These are phyloP conservation scores for Phoebastria nigripes DNA, from an alignment of 2,797 vertebrate genomes.

Conservation along the genomic window DNA sequence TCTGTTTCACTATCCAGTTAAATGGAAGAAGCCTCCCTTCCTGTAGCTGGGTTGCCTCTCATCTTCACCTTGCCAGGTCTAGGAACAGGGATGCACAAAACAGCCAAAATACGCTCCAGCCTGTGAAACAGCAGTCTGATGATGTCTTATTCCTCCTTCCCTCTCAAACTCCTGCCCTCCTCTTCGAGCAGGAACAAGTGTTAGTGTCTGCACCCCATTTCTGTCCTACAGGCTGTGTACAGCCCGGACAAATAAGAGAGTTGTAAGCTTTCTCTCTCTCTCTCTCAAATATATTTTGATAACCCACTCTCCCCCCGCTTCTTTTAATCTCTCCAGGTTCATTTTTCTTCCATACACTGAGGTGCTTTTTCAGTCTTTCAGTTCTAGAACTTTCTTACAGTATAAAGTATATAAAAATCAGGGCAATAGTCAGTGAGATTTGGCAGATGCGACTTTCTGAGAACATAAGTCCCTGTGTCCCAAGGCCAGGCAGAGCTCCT, in stretches of 20 bases:
- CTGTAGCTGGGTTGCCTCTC: background rate
- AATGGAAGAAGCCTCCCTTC: background rate
- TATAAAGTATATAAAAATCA: background rate
- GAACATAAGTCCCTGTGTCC: background rate
- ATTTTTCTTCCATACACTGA: background rate
- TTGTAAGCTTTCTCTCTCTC: background rate
- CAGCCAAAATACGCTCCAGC: background rate
- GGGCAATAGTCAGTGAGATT: constrained; percentile 24
- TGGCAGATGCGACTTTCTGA: background rate
- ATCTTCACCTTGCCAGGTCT: background rate
- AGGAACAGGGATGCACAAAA: background rate
- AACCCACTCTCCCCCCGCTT: background rate
- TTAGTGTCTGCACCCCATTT: background rate
- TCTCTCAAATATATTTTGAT: background rate
- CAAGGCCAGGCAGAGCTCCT: constrained; percentile 21
- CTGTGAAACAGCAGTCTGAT: background rate
- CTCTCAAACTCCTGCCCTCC: background rate
- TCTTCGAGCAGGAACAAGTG: background rate
- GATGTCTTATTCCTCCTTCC: background rate
- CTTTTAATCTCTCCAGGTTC: background rate
- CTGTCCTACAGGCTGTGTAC: background rate
- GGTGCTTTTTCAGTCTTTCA: background rate
- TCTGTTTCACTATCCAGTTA: background rate
- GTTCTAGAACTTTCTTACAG: background rate
- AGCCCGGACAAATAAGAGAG: fast-evolving